Percentiles rank a stretch among this genome's conserved stretches.
Conservation (phyloP, 2,888 invertebrate genomes). For the Cheilosia variabilis region DNA sequence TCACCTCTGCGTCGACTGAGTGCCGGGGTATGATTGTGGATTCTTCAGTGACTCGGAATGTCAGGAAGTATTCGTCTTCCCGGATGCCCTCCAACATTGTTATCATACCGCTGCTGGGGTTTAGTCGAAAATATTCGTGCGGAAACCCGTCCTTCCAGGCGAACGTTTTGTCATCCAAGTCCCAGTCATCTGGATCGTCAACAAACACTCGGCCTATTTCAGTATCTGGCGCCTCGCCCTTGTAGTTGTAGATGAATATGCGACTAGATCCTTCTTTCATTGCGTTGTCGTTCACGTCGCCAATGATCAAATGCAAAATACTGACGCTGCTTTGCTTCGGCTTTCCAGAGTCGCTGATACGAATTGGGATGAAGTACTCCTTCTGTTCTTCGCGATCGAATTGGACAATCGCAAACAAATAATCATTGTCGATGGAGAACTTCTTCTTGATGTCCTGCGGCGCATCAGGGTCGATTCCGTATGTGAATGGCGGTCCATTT, state of each 20-base stretch:
- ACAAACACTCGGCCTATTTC: conserved; percentile 95
- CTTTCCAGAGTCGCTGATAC: conserved; percentile 93
- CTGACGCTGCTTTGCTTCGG: conserved; percentile 91
- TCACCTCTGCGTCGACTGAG: conserved; percentile 92
- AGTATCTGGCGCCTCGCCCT: conserved; percentile 91
- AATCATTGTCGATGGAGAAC: conserved; percentile 88
- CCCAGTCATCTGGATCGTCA: conserved; percentile 98
- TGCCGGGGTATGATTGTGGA: conserved; percentile 86
- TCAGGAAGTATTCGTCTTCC: conserved; percentile 90
- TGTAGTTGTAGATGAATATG: conserved; percentile 97
- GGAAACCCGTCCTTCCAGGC: conserved; percentile 85
- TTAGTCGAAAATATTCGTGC: conserved; percentile 89
- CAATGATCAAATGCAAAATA: conserved; percentile 94
- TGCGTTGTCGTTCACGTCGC: conserved; percentile 96
- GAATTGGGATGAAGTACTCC: conserved; percentile 94
- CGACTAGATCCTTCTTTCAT: conserved; percentile 94
- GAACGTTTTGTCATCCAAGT: conserved; percentile 95
- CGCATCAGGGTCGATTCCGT: conserved; percentile 85
- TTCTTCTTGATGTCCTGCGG: conserved; percentile 88
- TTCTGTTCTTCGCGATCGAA: conserved; percentile 96
- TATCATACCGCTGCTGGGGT: conserved; percentile 92
- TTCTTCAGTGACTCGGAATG: conserved; percentile 90
- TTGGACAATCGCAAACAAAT: conserved; percentile 88
- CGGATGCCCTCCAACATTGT: conserved; percentile 91
- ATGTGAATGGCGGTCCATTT: conserved; percentile 94